Evolutionary conservation across 2,113 vertebrate genomes (phyloP).

Genomic region (Platysteira castanea): DNA sequence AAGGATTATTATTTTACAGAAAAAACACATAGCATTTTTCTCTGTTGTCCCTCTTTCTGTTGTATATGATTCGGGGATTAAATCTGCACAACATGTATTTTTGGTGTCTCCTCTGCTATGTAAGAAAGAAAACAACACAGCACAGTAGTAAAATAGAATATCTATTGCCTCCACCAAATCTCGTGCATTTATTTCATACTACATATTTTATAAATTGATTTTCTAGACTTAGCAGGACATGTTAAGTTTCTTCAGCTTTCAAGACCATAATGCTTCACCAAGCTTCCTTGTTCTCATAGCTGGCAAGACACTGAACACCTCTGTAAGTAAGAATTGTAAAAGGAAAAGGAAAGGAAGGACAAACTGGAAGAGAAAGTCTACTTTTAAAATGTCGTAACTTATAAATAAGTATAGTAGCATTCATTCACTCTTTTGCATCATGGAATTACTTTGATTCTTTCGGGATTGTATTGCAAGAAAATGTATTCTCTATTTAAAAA

Average conservation of each 20-base stretch:
- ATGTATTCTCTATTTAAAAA: neutral
- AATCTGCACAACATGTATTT: neutral
- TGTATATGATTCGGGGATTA: neutral
- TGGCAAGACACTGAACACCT: neutral
- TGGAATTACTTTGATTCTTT: neutral
- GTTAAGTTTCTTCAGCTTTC: neutral
- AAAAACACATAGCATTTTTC: neutral
- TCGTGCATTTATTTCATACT: neutral
- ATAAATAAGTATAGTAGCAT: neutral
- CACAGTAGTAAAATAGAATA: neutral
- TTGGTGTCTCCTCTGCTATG: neutral
- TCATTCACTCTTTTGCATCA: neutral
- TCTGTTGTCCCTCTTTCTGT: neutral
- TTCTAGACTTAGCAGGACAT: neutral
- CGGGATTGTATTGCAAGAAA: neutral
- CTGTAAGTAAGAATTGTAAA: neutral
- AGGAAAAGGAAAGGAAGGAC: neutral
- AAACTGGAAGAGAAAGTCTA: neutral
- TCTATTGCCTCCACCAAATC: neutral
- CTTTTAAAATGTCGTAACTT: neutral
- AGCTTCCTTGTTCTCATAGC: neutral
- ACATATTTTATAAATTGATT: neutral
- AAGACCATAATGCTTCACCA: neutral
- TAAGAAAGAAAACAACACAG: neutral
- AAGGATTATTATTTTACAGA: neutral